A percentile compares a stretch with the other conserved stretches of the same genome.
phyloP scores from a whole-genome alignment of 2,113 vertebrate species.

The Cynocephalus volans region DNA sequence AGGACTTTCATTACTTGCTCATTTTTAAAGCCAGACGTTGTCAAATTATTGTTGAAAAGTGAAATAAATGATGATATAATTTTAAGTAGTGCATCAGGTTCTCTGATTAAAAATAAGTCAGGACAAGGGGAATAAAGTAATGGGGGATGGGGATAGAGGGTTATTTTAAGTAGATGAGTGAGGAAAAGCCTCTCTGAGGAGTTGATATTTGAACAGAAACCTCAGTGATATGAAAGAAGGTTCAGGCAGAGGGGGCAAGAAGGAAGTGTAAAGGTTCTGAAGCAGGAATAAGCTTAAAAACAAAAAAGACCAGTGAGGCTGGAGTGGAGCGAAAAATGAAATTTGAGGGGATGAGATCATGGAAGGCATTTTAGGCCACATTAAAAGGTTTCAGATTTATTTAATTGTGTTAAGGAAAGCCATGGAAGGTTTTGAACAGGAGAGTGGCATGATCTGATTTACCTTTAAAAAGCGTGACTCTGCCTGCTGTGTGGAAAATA shows the following conservation, averaged over 20 bases:
- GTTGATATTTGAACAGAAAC: not conserved
- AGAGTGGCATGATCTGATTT: not conserved
- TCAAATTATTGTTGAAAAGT: slow-evolving; percentile 42
- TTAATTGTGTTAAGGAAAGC: not conserved
- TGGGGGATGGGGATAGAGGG: not conserved
- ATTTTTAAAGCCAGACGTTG: slow-evolving; percentile 5
- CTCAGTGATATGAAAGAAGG: slow-evolving; percentile 9
- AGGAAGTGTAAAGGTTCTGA: not conserved
- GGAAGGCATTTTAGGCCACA: not conserved
- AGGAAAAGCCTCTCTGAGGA: not conserved
- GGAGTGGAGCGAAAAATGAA: not conserved
- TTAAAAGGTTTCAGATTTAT: not conserved
- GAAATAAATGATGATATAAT: not conserved
- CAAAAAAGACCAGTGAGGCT: not conserved
- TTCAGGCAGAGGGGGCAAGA: not conserved
- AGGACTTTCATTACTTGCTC: not conserved
- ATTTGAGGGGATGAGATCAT: not conserved
- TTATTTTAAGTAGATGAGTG: slow-evolving; percentile 8
- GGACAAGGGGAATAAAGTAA: not conserved
- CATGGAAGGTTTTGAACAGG: not conserved
- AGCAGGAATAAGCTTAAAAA: slow-evolving; percentile 5
- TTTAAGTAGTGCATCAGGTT: slow-evolving; percentile 12
- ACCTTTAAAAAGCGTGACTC: not conserved
- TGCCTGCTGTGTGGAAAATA: not conserved
- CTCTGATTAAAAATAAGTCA: slow-evolving; percentile 39